Evolutionary conservation across 1,140 invertebrate species (phyloP).

Genomic region (Drosophila neocordata): DNA sequence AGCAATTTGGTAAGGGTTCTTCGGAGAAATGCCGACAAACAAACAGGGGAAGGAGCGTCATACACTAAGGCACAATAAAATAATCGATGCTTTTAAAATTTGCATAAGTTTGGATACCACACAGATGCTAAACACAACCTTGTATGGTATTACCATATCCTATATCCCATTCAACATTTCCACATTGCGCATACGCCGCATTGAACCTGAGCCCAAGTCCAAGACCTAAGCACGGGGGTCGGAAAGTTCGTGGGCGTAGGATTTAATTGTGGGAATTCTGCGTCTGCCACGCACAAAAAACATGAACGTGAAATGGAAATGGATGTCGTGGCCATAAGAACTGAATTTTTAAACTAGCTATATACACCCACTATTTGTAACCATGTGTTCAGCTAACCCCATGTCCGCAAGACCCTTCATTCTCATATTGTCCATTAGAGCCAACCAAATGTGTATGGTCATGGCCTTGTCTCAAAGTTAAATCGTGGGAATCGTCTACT

Average conservation of each 20-base stretch:
- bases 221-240: conserved; percentile 28
- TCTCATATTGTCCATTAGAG: background rate
- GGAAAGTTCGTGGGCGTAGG: conserved; percentile 36
- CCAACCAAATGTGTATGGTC: conserved; percentile 3
- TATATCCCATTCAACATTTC: conserved; percentile 18
- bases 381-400: background rate
- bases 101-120: conserved; percentile 58
- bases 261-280: conserved; percentile 71
- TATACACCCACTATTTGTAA: background rate
- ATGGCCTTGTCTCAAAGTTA: conserved; percentile 53
- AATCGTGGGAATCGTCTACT: conserved; percentile 54
- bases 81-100: conserved; percentile 70
- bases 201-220: conserved; percentile 20
- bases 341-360: conserved; percentile 39
- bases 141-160: conserved; percentile 25
- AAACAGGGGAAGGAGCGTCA: conserved; percentile 17
- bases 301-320: conserved; percentile 7
- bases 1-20: conserved; percentile 21
- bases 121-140: conserved; percentile 50
- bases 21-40: background rate
- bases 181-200: conserved; percentile 55
- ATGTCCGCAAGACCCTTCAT: background rate
- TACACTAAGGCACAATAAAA: conserved; percentile 52
- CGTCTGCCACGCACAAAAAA: conserved; percentile 49
- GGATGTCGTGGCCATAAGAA: conserved; percentile 33